Evolutionary conservation across 2,113 vertebrate species (phyloP).

Genomic region (Poecile atricapillus): DNA sequence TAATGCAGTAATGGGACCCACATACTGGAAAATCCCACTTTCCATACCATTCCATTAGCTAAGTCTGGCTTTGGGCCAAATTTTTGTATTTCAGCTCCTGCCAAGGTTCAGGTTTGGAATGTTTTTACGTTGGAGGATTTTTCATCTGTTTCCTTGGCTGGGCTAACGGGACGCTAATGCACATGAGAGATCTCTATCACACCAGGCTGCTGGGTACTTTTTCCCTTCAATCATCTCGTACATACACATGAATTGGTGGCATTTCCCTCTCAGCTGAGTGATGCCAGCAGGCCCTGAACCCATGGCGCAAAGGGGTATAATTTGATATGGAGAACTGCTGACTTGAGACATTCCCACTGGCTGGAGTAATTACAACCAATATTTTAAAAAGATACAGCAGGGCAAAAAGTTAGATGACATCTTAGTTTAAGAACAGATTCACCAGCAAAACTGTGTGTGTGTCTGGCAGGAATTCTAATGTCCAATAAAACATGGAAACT

Average conservation of each 20-base stretch:
- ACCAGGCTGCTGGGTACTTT: not conserved
- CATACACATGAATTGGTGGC: not conserved
- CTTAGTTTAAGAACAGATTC: not conserved
- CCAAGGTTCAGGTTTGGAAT: conserved; percentile 5
- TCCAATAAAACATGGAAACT: not conserved
- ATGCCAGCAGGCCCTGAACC: not conserved
- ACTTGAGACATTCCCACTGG: not conserved
- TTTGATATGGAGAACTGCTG: not conserved
- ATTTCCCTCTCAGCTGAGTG: not conserved
- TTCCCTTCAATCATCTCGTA: not conserved
- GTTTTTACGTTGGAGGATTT: not conserved
- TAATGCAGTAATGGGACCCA: not conserved
- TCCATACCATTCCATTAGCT: not conserved
- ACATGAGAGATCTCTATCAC: not conserved
- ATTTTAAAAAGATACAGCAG: not conserved
- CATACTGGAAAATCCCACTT: not conserved
- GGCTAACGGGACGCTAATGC: not conserved
- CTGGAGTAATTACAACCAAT: not conserved
- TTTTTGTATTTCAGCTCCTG: not conserved
- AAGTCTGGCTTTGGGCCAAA: not conserved
- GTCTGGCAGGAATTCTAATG: not conserved
- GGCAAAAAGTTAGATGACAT: not conserved
- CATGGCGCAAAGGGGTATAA: not conserved
- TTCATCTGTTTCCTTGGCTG: not conserved
- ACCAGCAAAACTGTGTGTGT: not conserved